A percentile compares a stretch with the other conserved stretches of the same genome.
Conservation (phyloP, 2,797 vertebrate genomes). For the Margarornis squamiger region DNA sequence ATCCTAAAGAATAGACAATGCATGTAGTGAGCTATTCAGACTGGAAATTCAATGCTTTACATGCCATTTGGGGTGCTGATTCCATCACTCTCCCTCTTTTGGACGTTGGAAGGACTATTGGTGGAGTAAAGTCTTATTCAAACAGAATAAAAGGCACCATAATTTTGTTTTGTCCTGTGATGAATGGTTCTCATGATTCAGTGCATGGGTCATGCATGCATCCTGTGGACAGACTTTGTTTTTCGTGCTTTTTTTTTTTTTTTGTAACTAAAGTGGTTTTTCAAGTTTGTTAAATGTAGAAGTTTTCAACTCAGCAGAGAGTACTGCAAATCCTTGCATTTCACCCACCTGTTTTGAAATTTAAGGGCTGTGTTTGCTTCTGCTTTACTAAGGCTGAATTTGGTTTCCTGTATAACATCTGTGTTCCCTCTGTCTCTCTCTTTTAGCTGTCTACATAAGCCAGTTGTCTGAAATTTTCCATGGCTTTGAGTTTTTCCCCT, state of each 20-base stretch:
- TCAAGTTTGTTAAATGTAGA: neutral
- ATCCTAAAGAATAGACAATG: neutral
- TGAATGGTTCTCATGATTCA: neutral
- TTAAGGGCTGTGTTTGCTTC: neutral
- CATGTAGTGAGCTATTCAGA: neutral
- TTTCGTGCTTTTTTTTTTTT: neutral
- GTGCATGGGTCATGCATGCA: neutral
- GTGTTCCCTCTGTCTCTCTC: neutral
- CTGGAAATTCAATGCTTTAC: slow-evolving; percentile 3
- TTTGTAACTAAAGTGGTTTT: neutral
- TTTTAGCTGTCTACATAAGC: neutral
- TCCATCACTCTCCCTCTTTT: neutral
- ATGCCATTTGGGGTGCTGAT: neutral
- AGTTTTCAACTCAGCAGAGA: neutral
- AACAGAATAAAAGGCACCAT: neutral
- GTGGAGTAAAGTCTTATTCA: neutral
- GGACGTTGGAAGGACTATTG: neutral
- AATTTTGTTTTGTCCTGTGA: neutral
- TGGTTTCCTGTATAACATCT: neutral
- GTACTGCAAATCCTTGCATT: neutral
- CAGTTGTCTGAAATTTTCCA: slow-evolving; percentile 27
- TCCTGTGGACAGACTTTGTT: neutral
- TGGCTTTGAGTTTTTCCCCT: neutral
- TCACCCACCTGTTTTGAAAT: neutral
- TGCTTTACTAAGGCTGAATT: neutral